Conservation (phyloP, 2,797 vertebrate species). For the Gymnocypris eckloni region DNA sequence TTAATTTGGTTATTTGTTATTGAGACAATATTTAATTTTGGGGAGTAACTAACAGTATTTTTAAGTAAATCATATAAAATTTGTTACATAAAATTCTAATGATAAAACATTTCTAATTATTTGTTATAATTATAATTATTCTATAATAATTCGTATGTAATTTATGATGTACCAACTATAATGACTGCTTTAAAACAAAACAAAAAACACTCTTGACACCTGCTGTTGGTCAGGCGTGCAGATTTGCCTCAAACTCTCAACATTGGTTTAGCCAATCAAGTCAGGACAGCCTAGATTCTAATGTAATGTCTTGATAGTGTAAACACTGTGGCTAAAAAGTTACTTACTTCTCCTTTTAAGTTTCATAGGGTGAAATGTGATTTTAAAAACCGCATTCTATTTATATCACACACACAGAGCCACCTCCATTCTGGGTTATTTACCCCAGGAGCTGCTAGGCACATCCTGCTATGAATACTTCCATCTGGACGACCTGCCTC, state of each 20-base stretch:
- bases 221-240: neutral
- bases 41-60: neutral
- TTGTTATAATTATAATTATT: neutral
- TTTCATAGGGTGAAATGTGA: neutral
- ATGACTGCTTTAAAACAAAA: neutral
- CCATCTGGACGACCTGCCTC: slow-evolving; percentile 91
- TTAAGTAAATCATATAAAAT: neutral
- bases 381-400: neutral
- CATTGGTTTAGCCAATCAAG: neutral
- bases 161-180: neutral
- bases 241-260: neutral
- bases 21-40: neutral
- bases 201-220: neutral
- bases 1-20: no score
- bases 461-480: slow-evolving; percentile 98
- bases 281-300: neutral
- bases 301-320: neutral
- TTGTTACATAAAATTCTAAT: neutral
- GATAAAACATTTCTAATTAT: neutral
- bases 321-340: neutral
- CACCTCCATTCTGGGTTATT: slow-evolving; percentile 92
- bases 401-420: slow-evolving; percentile 75
- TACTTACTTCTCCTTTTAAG: neutral
- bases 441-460: slow-evolving; percentile 94
- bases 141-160: neutral